Conservation (phyloP, 2,797 vertebrate genomes). For the Enoplosus armatus region DNA sequence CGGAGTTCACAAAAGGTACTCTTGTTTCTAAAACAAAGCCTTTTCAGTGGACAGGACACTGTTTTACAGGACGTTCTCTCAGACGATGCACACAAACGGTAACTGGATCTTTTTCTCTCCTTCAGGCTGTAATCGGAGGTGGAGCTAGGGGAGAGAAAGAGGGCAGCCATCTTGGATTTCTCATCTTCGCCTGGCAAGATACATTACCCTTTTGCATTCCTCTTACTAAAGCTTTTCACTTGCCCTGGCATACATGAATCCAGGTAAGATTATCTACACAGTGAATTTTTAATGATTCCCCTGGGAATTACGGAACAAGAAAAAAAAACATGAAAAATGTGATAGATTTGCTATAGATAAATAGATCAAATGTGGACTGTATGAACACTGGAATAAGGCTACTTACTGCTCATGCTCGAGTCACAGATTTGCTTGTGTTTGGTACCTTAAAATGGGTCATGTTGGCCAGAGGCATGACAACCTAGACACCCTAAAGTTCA, state of each 20-base stretch:
- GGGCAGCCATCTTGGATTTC: slow-evolving; percentile 76
- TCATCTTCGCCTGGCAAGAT: slow-evolving; percentile 69
- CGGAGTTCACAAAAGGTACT: slow-evolving; percentile 34
- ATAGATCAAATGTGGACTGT: not conserved
- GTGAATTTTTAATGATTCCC: slow-evolving; percentile 84
- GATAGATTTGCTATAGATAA: not conserved
- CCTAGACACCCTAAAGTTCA: not conserved
- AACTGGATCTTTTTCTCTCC: slow-evolving; percentile 75
- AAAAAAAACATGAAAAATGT: slow-evolving; percentile 51
- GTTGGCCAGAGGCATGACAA: not conserved
- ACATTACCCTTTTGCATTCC: slow-evolving; percentile 72
- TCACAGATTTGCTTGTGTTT: no score
- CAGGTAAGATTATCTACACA: slow-evolving; percentile 75
- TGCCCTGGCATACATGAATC: slow-evolving; percentile 60
- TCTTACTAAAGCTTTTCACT: slow-evolving; percentile 73
- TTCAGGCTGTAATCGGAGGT: slow-evolving; percentile 76
- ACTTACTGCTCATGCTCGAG: not conserved
- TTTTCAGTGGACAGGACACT: slow-evolving; percentile 33
- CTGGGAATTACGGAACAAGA: slow-evolving; percentile 77
- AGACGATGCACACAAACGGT: slow-evolving; percentile 47
- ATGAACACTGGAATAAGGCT: not conserved
- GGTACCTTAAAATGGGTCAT: not conserved
- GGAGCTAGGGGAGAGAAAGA: slow-evolving; percentile 43
- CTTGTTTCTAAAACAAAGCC: slow-evolving; percentile 37
- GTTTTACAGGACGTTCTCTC: slow-evolving; percentile 40